Evolutionary conservation across 2,113 vertebrate species (phyloP).

Genomic region (Nothoprocta perdicaria): DNA sequence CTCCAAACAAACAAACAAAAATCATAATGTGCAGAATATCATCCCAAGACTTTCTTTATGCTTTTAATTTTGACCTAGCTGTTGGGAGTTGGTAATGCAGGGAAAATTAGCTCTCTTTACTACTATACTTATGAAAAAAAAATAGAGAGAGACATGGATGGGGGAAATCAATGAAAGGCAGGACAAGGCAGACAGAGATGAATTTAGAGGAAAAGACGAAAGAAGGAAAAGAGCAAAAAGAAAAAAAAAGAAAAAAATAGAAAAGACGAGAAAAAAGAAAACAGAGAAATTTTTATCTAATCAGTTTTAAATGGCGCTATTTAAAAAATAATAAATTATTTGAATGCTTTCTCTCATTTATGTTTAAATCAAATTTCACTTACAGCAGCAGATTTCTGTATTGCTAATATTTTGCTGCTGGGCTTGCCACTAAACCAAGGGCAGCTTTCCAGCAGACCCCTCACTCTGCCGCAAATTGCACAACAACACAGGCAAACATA

Average conservation of each 20-base stretch:
- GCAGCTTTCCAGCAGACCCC: constrained; percentile 55
- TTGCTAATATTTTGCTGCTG: constrained; percentile 72
- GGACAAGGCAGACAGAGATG: no score
- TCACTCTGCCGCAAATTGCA: constrained; percentile 70
- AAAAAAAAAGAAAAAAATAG: background rate
- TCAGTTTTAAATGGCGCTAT: background rate
- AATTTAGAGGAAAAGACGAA: background rate
- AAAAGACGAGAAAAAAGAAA: background rate
- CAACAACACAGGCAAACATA: constrained; percentile 61
- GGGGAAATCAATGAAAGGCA: no score
- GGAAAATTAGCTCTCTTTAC: background rate
- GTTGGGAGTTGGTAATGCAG: background rate
- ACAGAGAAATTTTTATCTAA: background rate
- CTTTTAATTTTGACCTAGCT: background rate
- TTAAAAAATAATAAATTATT: background rate
- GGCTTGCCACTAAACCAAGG: constrained; percentile 49
- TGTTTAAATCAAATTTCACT: constrained; percentile 59
- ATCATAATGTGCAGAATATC: background rate
- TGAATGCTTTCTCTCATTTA: constrained; percentile 39
- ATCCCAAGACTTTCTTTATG: background rate
- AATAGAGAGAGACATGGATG: background rate
- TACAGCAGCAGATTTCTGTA: constrained; percentile 58
- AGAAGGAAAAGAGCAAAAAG: no score
- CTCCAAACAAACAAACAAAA: background rate
- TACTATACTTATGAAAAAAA: background rate